These are phyloP conservation scores for Urosaurus nigricauda DNA, from an alignment of 2,797 vertebrate genomes.

Conservation along the genomic window DNA sequence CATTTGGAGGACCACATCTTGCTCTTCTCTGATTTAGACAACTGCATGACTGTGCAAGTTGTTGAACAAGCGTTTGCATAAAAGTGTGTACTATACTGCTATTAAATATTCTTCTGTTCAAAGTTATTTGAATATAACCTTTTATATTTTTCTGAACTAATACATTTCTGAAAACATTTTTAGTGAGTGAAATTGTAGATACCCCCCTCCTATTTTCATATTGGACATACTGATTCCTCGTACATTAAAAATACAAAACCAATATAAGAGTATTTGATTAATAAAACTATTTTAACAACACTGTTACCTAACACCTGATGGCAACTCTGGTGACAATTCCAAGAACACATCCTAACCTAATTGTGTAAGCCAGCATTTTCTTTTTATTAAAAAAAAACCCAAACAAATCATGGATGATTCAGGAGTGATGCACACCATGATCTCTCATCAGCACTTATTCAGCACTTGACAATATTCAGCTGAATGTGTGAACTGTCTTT, in stretches of 20 bases:
- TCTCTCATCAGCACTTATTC: background rate
- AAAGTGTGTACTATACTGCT: background rate
- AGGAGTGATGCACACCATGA: constrained; percentile 11
- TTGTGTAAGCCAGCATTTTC: background rate
- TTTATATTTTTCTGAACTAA: constrained; percentile 24
- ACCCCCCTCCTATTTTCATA: background rate
- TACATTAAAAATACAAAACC: background rate
- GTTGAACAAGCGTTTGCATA: background rate
- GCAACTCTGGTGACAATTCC: background rate
- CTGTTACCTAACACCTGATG: background rate
- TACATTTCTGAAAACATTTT: background rate
- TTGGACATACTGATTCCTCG: background rate
- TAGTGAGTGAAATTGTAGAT: background rate
- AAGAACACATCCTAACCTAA: background rate
- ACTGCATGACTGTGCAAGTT: background rate
- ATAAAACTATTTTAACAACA: background rate
- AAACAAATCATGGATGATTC: background rate
- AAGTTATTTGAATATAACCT: constrained; percentile 11
- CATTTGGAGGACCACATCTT: no score
- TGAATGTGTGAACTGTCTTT: constrained; percentile 1
- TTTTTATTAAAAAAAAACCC: background rate
- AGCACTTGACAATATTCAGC: background rate
- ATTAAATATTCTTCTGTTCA: background rate
- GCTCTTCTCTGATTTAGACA: no score
- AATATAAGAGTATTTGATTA: background rate